These are phyloP conservation scores for Styela clava DNA, from an alignment of 23 tunicate species.

Conservation along the genomic window DNA sequence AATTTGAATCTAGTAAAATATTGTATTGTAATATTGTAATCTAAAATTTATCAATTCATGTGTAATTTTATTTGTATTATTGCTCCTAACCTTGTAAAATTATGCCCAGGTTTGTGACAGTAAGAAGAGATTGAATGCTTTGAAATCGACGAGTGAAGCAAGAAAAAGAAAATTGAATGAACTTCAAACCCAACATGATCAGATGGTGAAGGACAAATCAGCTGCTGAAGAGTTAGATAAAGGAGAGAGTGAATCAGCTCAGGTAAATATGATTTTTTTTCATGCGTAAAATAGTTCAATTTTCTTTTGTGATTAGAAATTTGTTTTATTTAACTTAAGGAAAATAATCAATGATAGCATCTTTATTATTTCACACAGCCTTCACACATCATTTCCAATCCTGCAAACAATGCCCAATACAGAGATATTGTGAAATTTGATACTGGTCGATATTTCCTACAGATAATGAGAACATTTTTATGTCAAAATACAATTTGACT, in stretches of 20 bases:
- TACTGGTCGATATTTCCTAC: too few relatives aligned
- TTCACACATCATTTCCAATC: too few relatives aligned
- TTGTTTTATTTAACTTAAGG: background rate
- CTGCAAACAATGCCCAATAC: too few relatives aligned
- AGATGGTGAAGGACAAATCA: conserved; percentile 80
- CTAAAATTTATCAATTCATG: too few relatives aligned
- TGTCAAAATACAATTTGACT: too few relatives aligned
- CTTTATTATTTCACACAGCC: too few relatives aligned
- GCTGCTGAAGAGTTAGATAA: conserved; percentile 85
- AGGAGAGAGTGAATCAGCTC: conserved; percentile 91
- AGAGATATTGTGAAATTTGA: too few relatives aligned
- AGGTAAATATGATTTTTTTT: conserved; percentile 30
- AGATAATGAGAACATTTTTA: too few relatives aligned
- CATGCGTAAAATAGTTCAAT: conserved; percentile 2
- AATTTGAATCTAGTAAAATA: too few relatives aligned
- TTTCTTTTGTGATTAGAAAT: background rate
- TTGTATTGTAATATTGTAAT: too few relatives aligned
- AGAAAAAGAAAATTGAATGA: conserved; percentile 54
- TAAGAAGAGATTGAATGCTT: conserved; percentile 74
- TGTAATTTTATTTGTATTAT: too few relatives aligned
- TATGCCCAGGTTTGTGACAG: conserved; percentile 64
- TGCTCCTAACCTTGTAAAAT: background rate
- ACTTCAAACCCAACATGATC: conserved; percentile 62
- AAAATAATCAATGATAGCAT: too few relatives aligned
- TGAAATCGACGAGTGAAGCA: conserved; percentile 62